Evolutionary conservation across 1,140 invertebrate genomes (phyloP).

Genomic region (Babylonia areolata): DNA sequence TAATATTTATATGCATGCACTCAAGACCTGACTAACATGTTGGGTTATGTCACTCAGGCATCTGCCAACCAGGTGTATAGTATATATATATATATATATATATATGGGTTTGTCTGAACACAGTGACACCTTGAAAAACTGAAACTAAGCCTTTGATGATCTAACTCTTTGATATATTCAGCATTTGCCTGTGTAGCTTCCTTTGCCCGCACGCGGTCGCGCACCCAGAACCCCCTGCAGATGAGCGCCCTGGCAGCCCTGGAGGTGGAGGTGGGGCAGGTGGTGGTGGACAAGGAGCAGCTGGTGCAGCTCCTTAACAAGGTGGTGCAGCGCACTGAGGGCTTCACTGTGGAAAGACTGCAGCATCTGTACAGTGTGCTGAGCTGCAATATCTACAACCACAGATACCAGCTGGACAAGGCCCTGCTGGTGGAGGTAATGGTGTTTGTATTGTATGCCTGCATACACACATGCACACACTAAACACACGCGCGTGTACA

Average conservation of each 20-base stretch:
- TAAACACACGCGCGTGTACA: too few species aligned
- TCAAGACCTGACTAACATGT: too few species aligned
- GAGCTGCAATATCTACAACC: constrained; percentile 69
- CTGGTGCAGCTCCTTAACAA: constrained; percentile 61
- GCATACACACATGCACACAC: not conserved
- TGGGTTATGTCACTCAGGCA: too few species aligned
- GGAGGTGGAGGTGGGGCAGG: constrained; percentile 41
- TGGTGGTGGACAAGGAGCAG: constrained; percentile 52
- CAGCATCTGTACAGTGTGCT: constrained; percentile 73
- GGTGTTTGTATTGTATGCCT: not conserved
- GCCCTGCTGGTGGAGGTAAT: constrained; percentile 64
- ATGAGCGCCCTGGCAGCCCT: constrained; percentile 51
- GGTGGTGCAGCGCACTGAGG: constrained; percentile 67
- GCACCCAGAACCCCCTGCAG: constrained; percentile 51
- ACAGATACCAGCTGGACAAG: constrained; percentile 68
- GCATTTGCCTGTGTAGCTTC: not conserved
- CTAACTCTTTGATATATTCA: too few species aligned
- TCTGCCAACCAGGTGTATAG: too few species aligned
- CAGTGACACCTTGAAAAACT: too few species aligned
- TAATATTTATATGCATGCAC: too few species aligned
- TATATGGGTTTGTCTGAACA: too few species aligned
- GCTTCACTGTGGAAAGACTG: constrained; percentile 68
- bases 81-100: too few species aligned
- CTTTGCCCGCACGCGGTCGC: constrained; percentile 46
- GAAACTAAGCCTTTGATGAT: too few species aligned